Evolutionary conservation across 1,140 invertebrate species (phyloP).

Genomic region (Cotesia glomerata): DNA sequence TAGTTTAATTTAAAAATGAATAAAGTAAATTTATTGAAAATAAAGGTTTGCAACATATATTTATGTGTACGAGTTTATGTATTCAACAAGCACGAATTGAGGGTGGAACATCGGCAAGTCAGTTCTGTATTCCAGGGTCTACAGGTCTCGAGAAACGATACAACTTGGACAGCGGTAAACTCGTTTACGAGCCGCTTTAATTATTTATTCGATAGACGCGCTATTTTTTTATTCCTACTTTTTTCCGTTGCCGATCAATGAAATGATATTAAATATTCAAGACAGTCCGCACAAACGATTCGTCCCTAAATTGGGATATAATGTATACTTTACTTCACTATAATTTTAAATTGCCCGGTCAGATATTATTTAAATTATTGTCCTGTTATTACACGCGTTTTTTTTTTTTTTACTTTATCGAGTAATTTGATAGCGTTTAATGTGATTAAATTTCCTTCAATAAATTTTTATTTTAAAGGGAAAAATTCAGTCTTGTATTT

Average conservation of each 20-base stretch:
- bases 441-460: no score
- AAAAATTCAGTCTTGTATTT: no score
- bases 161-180: slow-evolving; percentile 1
- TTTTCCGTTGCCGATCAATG: background rate
- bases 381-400: no score
- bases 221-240: background rate
- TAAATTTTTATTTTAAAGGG: no score
- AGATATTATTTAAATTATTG: background rate
- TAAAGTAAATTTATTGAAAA: no score
- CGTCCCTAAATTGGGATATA: background rate
- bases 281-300: background rate
- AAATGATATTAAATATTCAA: background rate
- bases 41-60: no score
- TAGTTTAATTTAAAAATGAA: no score
- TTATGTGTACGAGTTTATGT: no score
- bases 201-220: slow-evolving; percentile 1
- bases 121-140: background rate
- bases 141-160: background rate
- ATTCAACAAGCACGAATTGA: no score
- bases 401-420: no score
- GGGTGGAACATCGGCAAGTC: background rate
- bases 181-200: slow-evolving; percentile 9
- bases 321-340: background rate
- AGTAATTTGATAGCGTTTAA: no score
- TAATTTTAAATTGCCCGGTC: background rate